A percentile compares a stretch with the other conserved stretches of the same genome.
These are phyloP conservation scores for Ceratina calcarata DNA, from an alignment of 1,140 invertebrate species.

Conservation along the genomic window DNA sequence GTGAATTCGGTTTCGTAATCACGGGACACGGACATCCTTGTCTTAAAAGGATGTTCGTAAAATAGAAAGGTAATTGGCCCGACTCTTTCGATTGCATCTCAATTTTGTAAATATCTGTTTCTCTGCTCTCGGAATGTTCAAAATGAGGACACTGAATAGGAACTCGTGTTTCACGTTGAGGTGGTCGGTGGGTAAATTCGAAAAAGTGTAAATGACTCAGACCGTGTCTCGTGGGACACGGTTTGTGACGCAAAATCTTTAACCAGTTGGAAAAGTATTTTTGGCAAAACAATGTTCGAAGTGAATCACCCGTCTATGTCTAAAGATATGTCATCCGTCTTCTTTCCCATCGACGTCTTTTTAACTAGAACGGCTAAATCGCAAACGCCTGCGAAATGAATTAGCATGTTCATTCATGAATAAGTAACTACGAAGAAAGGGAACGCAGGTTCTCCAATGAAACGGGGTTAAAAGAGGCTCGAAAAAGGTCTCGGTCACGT, in stretches of 20 bases:
- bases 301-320: background rate
- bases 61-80: background rate
- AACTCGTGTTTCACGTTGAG: too few species aligned
- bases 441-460: conserved; percentile 3
- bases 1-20: background rate
- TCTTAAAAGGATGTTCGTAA: background rate
- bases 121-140: too few species aligned
- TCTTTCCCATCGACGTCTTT: background rate
- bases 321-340: background rate
- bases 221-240: background rate
- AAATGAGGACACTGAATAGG: too few species aligned
- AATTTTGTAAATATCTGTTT: background rate
- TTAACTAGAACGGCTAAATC: background rate
- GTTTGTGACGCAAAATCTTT: background rate
- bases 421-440: too few species aligned
- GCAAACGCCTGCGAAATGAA: too few species aligned
- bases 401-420: too few species aligned
- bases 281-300: background rate
- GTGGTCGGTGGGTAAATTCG: too few species aligned
- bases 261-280: background rate
- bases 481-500: background rate
- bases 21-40: background rate
- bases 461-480: conserved; percentile 26
- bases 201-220: background rate
- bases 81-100: background rate